Evolutionary conservation across 2,888 invertebrate species (phyloP).

Genomic region (Cephus rjabovi): DNA sequence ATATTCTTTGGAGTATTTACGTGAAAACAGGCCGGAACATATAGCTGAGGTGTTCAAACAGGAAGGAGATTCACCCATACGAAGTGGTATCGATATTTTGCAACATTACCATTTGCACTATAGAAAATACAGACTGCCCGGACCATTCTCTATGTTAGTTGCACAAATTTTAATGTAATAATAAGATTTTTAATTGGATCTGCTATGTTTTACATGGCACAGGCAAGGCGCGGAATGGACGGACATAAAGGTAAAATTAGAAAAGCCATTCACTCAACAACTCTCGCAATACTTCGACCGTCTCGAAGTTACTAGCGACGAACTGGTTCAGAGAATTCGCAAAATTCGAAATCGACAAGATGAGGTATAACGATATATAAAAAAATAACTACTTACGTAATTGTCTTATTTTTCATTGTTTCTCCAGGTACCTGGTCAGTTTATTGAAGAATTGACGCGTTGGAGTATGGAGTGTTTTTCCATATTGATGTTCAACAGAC

Average conservation of each 20-base stretch:
- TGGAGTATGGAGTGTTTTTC: conserved; percentile 70
- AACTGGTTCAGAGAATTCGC: conserved; percentile 68
- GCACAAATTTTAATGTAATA: not conserved
- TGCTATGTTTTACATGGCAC: conserved; percentile 16
- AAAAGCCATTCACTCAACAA: conserved; percentile 68
- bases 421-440: conserved; percentile 58
- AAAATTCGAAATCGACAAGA: conserved; percentile 73
- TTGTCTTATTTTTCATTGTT: not conserved
- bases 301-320: conserved; percentile 63
- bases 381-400: not conserved
- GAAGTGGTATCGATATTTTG: conserved; percentile 74
- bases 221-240: conserved; percentile 74
- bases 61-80: conserved; percentile 72
- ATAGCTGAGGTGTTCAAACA: conserved; percentile 73
- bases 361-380: conserved; percentile 67
- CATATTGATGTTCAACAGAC: conserved; percentile 68
- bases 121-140: conserved; percentile 70
- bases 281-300: conserved; percentile 49
- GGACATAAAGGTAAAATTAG: conserved; percentile 69
- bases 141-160: conserved; percentile 72
- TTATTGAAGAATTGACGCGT: conserved; percentile 63
- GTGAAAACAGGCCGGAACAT: conserved; percentile 70
- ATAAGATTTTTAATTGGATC: conserved; percentile 1
- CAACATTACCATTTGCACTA: conserved; percentile 74
- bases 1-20: not conserved